Conservation (phyloP, 2,113 vertebrate species). For the Phycodurus eques region DNA sequence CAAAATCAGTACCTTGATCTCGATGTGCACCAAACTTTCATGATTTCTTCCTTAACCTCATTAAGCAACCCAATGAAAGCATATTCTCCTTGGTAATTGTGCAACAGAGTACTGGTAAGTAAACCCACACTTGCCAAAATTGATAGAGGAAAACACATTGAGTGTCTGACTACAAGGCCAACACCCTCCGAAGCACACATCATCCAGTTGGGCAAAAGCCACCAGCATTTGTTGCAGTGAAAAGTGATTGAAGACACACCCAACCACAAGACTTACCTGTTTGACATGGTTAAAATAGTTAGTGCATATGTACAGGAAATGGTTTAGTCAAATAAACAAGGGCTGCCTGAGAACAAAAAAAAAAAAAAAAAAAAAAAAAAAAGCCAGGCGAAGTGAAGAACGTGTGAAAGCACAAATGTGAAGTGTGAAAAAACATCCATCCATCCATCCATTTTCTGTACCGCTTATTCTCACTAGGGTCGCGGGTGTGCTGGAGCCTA, state of each 20-base stretch:
- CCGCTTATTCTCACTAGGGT: too few relatives aligned
- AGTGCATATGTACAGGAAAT: constrained; percentile 3
- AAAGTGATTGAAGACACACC: background rate
- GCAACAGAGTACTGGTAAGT: background rate
- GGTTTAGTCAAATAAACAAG: constrained; percentile 5
- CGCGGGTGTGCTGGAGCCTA: too few relatives aligned
- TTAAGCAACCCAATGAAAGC: background rate
- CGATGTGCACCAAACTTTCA: background rate
- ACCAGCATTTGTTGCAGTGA: background rate
- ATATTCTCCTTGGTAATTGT: background rate
- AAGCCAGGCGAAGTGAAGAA: constrained; percentile 15
- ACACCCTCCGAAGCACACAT: background rate
- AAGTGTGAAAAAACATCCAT: background rate
- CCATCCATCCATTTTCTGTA: too few relatives aligned
- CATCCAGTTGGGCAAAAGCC: background rate
- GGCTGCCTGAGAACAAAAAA: constrained; percentile 18
- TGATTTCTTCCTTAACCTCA: background rate
- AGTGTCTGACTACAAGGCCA: background rate
- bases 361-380: constrained; percentile 41
- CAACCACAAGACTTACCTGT: constrained; percentile 6
- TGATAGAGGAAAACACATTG: background rate
- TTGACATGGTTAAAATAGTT: constrained; percentile 8
- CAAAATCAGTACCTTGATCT: background rate
- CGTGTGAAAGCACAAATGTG: constrained; percentile 22
- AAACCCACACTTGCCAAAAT: background rate